Percentiles rank a stretch among this genome's conserved stretches.
Evolutionary conservation across 53 echinoderm and acorn worm genomes (phyloP).

Genomic region (Patiria pectinifera): DNA sequence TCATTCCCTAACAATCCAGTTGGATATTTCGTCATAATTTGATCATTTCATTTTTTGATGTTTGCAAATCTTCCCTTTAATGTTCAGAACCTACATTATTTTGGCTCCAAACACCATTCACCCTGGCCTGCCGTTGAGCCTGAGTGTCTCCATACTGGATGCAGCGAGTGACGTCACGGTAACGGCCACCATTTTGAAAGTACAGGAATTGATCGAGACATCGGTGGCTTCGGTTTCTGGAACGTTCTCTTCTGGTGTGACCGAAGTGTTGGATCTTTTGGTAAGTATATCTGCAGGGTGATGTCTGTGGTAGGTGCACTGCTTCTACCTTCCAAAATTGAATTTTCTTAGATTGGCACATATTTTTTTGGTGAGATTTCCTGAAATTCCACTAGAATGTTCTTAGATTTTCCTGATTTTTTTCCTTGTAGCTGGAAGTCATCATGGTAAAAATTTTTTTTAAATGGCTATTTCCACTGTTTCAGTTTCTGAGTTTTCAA

Average conservation of each 20-base stretch:
- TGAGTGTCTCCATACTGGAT: conserved; percentile 76
- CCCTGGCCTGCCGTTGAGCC: conserved; percentile 69
- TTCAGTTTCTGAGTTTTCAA: no score
- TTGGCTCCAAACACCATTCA: conserved; percentile 85
- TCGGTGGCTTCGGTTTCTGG: not conserved
- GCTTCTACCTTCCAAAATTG: no score
- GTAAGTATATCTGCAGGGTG: not conserved
- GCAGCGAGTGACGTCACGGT: conserved; percentile 50
- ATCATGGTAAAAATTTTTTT: no score
- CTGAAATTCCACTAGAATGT: no score
- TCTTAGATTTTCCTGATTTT: no score
- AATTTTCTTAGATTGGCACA: no score
- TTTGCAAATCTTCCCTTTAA: no score
- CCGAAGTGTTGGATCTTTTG: not conserved
- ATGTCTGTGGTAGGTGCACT: no score
- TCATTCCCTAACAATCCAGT: no score
- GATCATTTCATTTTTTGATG: not conserved
- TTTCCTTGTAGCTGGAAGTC: no score
- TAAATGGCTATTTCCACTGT: no score
- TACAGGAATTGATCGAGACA: not conserved
- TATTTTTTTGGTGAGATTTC: no score
- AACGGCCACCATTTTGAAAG: conserved; percentile 43
- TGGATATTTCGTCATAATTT: not conserved
- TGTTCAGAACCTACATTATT: conserved; percentile 76
- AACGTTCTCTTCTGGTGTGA: conserved; percentile 13